Base-by-base conservation (phyloP, 2,888 invertebrate genomes). In the Tubulanus polymorphus region DNA sequence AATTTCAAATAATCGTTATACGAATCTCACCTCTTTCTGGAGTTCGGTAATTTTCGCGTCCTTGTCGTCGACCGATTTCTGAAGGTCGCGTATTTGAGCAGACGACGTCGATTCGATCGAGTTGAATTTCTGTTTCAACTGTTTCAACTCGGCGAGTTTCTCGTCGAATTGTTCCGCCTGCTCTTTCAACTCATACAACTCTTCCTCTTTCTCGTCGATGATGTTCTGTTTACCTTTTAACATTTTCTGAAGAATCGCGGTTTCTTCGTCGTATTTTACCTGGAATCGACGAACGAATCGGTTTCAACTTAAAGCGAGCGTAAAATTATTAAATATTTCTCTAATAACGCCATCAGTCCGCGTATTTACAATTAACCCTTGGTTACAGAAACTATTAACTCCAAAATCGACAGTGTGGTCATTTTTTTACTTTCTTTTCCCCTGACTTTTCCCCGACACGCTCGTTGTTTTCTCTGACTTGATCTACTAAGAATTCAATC, bases 131-230 rank as follows among this genome's bases (percentile, higher is more conserved):
- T 25, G 18, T 48, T 53, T 26, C 12, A 55, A 23, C 8, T 50
- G 27, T 18, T 56, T 49, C 25, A 30, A 35, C 8, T 48, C 37
- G 12, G 46, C 20, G 12, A 20, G 26, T 28, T 27, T 56, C 29
- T 56, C 46, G 25, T 32, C 32, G n/a, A 63, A 55, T 51, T 66
- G 62, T 30, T 61, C 61, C 56, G 27, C 61, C 48, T 64, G 57
- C 47, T 65, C 62, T 18, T 57, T 61, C 1, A 64, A 56, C 30
- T 64, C 64, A 48, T 72, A 71, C 52, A 75, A 55, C 53, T 75
- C 73, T 60, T 75, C 75, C 48, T 67, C 66, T 48, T 73, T 74
- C 62, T 75, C 74, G 8, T 75, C 74, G 12, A 76, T 70, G 3
- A 70, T 63, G 61, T 71, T 73, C 49, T 72, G 66, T 47, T 71